These are phyloP conservation scores for Sympetrum striolatum DNA, from an alignment of 2,888 invertebrate genomes.

Conservation along the genomic window DNA sequence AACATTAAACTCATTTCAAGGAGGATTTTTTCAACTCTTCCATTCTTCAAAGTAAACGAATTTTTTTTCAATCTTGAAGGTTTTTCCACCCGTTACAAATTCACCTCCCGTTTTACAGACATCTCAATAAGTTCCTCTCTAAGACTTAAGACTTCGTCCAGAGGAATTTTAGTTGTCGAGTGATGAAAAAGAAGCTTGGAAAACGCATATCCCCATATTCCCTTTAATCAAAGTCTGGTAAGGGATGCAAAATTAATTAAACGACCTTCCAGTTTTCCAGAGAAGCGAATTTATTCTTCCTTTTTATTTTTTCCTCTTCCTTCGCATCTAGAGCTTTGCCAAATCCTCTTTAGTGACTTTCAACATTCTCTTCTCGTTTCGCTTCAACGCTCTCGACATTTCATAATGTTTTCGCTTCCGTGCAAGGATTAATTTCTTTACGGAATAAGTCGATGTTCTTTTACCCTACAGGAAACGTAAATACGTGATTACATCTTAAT, in stretches of 20 bases:
- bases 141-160: neutral
- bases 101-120: neutral
- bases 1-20: no score
- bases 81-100: neutral
- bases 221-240: neutral
- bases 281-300: neutral
- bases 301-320: neutral
- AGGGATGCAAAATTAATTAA: constrained; percentile 18
- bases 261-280: neutral
- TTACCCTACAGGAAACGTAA: no score
- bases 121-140: neutral
- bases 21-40: no score
- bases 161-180: no score
- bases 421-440: no score
- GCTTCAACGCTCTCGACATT: neutral
- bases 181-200: neutral
- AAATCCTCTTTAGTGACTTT: neutral
- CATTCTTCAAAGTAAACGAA: no score
- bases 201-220: neutral
- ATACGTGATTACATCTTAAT: no score
- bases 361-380: neutral
- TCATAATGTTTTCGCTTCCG: neutral
- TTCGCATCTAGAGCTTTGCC: neutral
- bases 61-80: no score
- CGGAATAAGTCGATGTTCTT: no score